Base-by-base conservation (phyloP, 1,140 invertebrate species). In the Zaprionus gabonicus region DNA sequence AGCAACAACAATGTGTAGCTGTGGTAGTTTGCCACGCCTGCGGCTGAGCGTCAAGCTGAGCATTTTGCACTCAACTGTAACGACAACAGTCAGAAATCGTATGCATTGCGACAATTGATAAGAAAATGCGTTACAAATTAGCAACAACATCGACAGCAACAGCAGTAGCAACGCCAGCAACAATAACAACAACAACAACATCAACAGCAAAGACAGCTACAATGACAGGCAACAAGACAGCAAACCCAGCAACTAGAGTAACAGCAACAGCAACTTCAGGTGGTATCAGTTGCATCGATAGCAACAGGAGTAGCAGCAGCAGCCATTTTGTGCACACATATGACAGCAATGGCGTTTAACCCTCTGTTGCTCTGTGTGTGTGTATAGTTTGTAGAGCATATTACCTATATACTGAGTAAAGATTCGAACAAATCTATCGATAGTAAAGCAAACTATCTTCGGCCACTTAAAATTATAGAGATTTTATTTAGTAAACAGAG, bases 61-160 rank as follows among this genome's bases (percentile, higher is more conserved):
- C 72, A 74, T 44, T 46, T 31, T 53, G 65, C 65, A 86, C 79
- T 67, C 46, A 46, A 46, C 76, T 55, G 63, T 55, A 23, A 17
- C 62, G 51, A 51, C 73, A 72, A 55, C 63, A 71, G 62, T 77
- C 69, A 46, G 41, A 51, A 75, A 77, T 73, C 76, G 67, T 76
- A 78, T 86, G 83, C 83, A 86, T 80, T 84, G 69, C 76, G 78
- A 82, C 81, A 87, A 87, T 87, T 88, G 83, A 87, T 88, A 87
- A 78, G 83, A 87, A 87, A 87, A 88, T 87, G 77, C 77, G 64
- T 77, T 87, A 82, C 83, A 87, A 86, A 83, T 88, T 76, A 87
- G 86, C 84, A 80, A 66, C 51, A 65, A 56, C 59, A 46, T 28
- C 56, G 41, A 38, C 20, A 59, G 53, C 58, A 53, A 49, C 23